Evolutionary conservation across 1,140 invertebrate species (phyloP).

Genomic region (roundworm (Caenorhabditis elegans)): WBcel235 BX284602.5:14628501-14629000

Average conservation of each 20-base stretch:
- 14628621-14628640: too few relatives aligned
- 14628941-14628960: constrained; percentile 66
- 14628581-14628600: too few relatives aligned
- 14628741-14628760: constrained; percentile 64
- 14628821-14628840: constrained; percentile 61
- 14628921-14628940: constrained; percentile 66
- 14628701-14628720: too few relatives aligned
- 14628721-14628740: constrained; percentile 58
- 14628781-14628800: constrained; percentile 61
- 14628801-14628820: constrained; percentile 48
- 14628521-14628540: too few relatives aligned
- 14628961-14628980: constrained; percentile 65
- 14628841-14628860: constrained; percentile 64
- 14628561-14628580: too few relatives aligned
- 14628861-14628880: constrained; percentile 64
- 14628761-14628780: constrained; percentile 59
- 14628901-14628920: constrained; percentile 61
- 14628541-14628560: too few relatives aligned
- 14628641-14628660: too few relatives aligned
- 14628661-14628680: too few relatives aligned
- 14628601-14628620: too few relatives aligned
- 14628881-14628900: constrained; percentile 66
- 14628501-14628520: too few relatives aligned
- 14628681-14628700: too few relatives aligned
- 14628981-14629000: constrained; percentile 61